phyloP scores from a whole-genome alignment of 64 coral and sea anemone species.

The Astreopora myriophthalma region DNA sequence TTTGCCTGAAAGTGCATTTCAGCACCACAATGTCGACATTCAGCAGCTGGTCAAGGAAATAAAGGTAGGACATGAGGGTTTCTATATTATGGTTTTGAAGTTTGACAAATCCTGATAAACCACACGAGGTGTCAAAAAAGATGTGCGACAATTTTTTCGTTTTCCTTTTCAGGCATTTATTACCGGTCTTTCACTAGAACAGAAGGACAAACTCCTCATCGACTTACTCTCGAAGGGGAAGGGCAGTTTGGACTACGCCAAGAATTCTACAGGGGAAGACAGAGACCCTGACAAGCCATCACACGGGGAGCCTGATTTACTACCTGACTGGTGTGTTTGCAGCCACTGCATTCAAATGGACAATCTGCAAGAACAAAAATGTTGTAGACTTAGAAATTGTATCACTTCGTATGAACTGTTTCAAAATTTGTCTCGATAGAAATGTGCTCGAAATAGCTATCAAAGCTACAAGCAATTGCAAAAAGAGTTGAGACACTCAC shows the following conservation, averaged over 20 bases:
- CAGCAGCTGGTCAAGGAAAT: slow-evolving; percentile 47
- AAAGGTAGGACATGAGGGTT: slow-evolving; percentile 24
- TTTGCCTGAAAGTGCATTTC: slow-evolving; percentile 48
- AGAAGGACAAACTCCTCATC: slow-evolving; percentile 12
- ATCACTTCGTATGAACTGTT: not conserved
- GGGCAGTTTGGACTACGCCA: not conserved
- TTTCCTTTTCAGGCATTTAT: slow-evolving; percentile 30
- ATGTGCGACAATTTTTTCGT: too few species aligned
- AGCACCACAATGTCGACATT: slow-evolving; percentile 34
- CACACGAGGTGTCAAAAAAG: not conserved
- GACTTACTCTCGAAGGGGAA: slow-evolving; percentile 14
- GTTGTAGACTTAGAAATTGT: not conserved
- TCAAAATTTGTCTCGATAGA: not conserved
- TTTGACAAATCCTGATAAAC: not conserved
- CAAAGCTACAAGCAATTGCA: not conserved
- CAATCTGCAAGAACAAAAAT: not conserved
- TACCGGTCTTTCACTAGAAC: not conserved
- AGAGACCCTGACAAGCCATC: not conserved
- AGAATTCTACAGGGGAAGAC: not conserved
- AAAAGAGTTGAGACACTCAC: too few species aligned
- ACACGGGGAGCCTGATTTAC: not conserved
- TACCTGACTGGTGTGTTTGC: not conserved
- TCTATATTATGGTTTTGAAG: not conserved
- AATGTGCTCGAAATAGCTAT: not conserved
- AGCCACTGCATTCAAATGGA: not conserved